Percentiles rank a stretch among this genome's conserved stretches.
Conservation (phyloP, 2,888 invertebrate species). For the Phlogophora meticulosa region DNA sequence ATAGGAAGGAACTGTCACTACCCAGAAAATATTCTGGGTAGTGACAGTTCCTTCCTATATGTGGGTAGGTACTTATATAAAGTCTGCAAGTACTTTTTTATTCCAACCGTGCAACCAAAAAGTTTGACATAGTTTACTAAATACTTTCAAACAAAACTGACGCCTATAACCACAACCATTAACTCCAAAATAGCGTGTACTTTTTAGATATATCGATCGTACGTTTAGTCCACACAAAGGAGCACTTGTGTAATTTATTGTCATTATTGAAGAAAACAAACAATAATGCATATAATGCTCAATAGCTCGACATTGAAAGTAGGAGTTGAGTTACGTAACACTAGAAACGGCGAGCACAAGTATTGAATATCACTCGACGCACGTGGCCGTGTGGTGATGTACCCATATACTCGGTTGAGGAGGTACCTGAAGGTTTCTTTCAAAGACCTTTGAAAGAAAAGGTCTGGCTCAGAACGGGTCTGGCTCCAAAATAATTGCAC, state of each 20-base stretch:
- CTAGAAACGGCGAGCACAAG: slow-evolving; percentile 82
- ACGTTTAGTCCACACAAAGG: background rate
- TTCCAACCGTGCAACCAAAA: slow-evolving; percentile 14
- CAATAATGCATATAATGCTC: slow-evolving; percentile 59
- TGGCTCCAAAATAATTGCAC: too few species aligned
- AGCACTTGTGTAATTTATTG: slow-evolving; percentile 55
- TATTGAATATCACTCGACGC: slow-evolving; percentile 85
- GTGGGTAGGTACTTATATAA: slow-evolving; percentile 21
- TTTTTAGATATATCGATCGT: background rate
- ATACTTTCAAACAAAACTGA: slow-evolving; percentile 2
- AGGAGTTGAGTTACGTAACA: slow-evolving; percentile 88
- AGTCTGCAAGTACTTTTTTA: slow-evolving; percentile 38
- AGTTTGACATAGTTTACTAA: background rate
- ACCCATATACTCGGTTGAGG: slow-evolving; percentile 9
- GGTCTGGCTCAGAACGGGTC: too few species aligned
- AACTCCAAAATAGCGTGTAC: slow-evolving; percentile 4
- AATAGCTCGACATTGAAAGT: slow-evolving; percentile 87
- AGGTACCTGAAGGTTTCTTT: slow-evolving; percentile 23
- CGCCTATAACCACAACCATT: background rate
- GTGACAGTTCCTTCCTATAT: background rate
- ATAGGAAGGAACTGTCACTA: background rate
- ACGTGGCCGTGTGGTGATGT: slow-evolving; percentile 77
- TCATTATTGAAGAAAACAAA: slow-evolving; percentile 62
- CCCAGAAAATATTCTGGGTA: too few species aligned
- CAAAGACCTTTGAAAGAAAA: too few species aligned